Percentiles rank a stretch among this genome's conserved stretches.
These are phyloP conservation scores for Apodemia hepburni DNA, from an alignment of 2,888 invertebrate species.

Conservation along the genomic window DNA sequence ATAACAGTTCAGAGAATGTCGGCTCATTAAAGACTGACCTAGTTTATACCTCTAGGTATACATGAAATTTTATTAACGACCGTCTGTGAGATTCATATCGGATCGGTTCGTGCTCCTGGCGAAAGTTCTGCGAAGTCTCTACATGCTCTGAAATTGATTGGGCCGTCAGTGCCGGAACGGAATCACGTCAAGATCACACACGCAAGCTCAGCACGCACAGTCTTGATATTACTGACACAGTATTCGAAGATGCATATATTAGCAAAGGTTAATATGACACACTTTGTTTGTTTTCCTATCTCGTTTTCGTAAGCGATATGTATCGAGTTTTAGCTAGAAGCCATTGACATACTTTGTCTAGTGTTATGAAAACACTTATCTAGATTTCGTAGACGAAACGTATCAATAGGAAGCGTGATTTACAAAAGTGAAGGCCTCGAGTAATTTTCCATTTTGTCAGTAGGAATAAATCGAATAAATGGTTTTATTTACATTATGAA, in stretches of 20 bases:
- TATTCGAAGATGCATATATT: slow-evolving; percentile 12
- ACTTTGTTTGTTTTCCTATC: slow-evolving; percentile 20
- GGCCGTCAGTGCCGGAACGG: slow-evolving; percentile 58
- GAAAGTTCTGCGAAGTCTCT: slow-evolving; percentile 66
- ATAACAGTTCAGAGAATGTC: slow-evolving; percentile 20
- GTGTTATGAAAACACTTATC: slow-evolving; percentile 15
- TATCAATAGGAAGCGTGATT: slow-evolving; percentile 6
- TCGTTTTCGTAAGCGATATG: slow-evolving; percentile 17
- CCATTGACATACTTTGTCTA: slow-evolving; percentile 2
- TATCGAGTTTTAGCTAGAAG: slow-evolving; percentile 4
- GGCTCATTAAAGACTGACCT: slow-evolving; percentile 21
- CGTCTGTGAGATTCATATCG: slow-evolving; percentile 54
- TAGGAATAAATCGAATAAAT: too few relatives aligned
- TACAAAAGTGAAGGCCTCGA: not conserved
- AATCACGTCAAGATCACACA: slow-evolving; percentile 38
- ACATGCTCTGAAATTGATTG: slow-evolving; percentile 71
- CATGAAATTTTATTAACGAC: slow-evolving; percentile 38
- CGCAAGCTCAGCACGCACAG: slow-evolving; percentile 21
- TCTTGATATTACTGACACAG: slow-evolving; percentile 1
- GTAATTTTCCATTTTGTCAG: not conserved
- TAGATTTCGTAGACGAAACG: slow-evolving; percentile 13
- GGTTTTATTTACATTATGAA: too few relatives aligned
- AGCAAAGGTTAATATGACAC: slow-evolving; percentile 17
- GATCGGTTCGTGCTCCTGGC: slow-evolving; percentile 56
- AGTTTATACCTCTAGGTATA: slow-evolving; percentile 32